Percentiles rank a stretch among this genome's conserved stretches.
phyloP scores from a whole-genome alignment of 2,888 invertebrate genomes.

The Vesta saturnalis region DNA sequence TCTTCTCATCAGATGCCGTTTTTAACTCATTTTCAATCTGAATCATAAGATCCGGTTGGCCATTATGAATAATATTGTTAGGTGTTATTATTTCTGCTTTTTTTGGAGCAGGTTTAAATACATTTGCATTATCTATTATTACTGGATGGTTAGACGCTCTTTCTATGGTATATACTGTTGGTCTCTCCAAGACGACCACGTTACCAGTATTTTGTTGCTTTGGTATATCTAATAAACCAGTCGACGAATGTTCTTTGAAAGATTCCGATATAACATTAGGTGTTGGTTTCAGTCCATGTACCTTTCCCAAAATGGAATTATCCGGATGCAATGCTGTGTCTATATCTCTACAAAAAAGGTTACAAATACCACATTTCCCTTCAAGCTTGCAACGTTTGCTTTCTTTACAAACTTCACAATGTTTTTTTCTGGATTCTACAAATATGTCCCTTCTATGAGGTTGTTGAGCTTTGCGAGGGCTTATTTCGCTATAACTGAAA shows the following conservation, averaged over 20 bases:
- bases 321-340: neutral
- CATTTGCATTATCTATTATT: conserved; percentile 47
- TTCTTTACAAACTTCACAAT: conserved; percentile 38
- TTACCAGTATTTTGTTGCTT: conserved; percentile 39
- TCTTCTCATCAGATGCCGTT: conserved; percentile 43
- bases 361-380: conserved; percentile 40
- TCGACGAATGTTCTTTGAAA: conserved; percentile 38
- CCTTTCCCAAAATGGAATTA: conserved; percentile 10
- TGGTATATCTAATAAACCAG: conserved; percentile 42
- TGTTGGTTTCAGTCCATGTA: neutral
- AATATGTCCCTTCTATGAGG: neutral
- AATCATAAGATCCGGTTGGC: neutral
- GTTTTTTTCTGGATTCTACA: conserved; percentile 26
- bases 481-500: neutral
- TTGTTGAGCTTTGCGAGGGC: neutral
- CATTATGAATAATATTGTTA: neutral
- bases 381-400: conserved; percentile 31
- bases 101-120: conserved; percentile 34
- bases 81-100: conserved; percentile 1
- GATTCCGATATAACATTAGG: conserved; percentile 32
- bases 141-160: conserved; percentile 33
- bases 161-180: conserved; percentile 29
- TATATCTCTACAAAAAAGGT: conserved; percentile 33
- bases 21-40: conserved; percentile 38
- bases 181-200: conserved; percentile 45